Evolutionary conservation across 2,888 invertebrate genomes (phyloP).

Genomic region (Scotopteryx bipunctaria): DNA sequence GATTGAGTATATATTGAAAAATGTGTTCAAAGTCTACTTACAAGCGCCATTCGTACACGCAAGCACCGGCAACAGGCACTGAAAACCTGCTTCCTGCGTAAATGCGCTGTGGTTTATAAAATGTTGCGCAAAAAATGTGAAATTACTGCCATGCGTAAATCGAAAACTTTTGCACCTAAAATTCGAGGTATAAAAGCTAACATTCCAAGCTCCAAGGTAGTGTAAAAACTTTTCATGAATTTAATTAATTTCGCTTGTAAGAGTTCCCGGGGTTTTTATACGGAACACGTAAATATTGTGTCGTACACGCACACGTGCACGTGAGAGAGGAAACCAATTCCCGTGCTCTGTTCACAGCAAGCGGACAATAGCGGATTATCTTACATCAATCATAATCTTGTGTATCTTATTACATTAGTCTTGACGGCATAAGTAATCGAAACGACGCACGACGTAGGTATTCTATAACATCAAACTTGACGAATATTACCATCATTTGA

Average conservation of each 20-base stretch:
- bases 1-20: too few relatives aligned
- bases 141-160: constrained; percentile 42
- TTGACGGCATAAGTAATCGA: too few relatives aligned
- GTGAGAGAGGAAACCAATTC: constrained; percentile 7
- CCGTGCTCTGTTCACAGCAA: not conserved
- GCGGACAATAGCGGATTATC: not conserved
- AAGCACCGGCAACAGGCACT: too few relatives aligned
- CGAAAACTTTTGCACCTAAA: constrained; percentile 44
- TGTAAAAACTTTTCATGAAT: constrained; percentile 50
- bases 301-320: constrained; percentile 16
- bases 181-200: constrained; percentile 41
- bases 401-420: too few relatives aligned
- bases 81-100: not conserved
- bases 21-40: too few relatives aligned
- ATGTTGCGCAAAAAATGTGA: constrained; percentile 28
- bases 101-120: constrained; percentile 33
- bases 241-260: constrained; percentile 50
- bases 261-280: constrained; percentile 43
- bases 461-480: too few relatives aligned
- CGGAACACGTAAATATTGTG: constrained; percentile 39
- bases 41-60: too few relatives aligned
- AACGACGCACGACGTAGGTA: too few relatives aligned
- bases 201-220: constrained; percentile 43
- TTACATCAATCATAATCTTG: too few relatives aligned
- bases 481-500: too few relatives aligned